Base-by-base conservation (phyloP, 37 sponge, comb jelly and placozoan genomes). In the Spongilla lacustris region DNA sequence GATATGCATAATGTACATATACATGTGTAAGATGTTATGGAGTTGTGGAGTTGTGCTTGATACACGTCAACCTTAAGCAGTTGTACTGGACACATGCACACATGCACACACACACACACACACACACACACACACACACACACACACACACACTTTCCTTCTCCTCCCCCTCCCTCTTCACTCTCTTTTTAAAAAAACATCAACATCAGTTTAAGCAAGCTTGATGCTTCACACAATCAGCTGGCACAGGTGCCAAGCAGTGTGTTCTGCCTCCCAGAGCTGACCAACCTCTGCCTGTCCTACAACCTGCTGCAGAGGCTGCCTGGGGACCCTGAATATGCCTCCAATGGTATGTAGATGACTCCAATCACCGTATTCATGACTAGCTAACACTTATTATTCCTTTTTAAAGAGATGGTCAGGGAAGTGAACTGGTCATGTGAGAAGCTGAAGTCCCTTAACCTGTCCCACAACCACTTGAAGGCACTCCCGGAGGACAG, bases 161-260 rank as follows among this genome's bases (percentile, higher is more conserved):
- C 76, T 36, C 82, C 82, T 66, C 76, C 35, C 75, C 29, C 66
- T 58, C 66, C 31, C 71, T 33, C 41, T 4, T 71, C 38, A 50
- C 17, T 29, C 71, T 41, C 41, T 41, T 6, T 6, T 41, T 6
- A 41, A 41, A 41, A n/a, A n/a, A n/a, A n/a, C n/a, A n/a, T n/a
- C n/a, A n/a, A 67, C 30, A 71, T 32, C 83, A 91, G 91, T 22
- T 74, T 91, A 22, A 50, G 33, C 36, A 90, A 93, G 0, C 37
- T 96, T 19, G 88, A 93, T 83, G 87, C 81, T 49, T 89, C 92
- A 21, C 92, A 87, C 68, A 94, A 94, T 71, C 87, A 86, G 36
- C 79, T 97, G 0, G 66, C 84, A 0, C 83, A 68, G 71, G 14
- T 94, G 14, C 91, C 93, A 19, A 84, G 83, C 34, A 82, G 87